phyloP scores from a whole-genome alignment of 2,888 invertebrate genomes.

The Operophtera brumata region DNA sequence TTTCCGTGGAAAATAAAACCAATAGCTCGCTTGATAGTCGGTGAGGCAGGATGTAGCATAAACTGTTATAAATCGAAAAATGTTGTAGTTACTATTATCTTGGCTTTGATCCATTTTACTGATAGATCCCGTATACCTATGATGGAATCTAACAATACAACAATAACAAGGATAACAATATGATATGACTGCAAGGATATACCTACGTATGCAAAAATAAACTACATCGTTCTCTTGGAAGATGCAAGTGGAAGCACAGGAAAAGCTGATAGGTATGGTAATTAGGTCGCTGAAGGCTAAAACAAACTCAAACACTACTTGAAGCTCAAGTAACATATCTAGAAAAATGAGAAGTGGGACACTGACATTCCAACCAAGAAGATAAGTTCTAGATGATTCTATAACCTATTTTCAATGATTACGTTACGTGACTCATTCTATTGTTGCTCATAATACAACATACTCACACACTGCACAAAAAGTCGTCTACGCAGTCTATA shows the following conservation, averaged over 20 bases:
- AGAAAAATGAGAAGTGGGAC: slow-evolving; percentile 10
- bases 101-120: no score
- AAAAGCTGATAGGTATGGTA: not conserved
- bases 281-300: not conserved
- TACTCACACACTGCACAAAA: not conserved
- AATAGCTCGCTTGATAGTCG: not conserved
- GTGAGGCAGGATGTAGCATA: not conserved
- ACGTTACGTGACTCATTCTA: slow-evolving; percentile 12
- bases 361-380: slow-evolving; percentile 9
- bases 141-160: no score
- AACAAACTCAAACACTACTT: not conserved
- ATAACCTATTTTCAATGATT: slow-evolving; percentile 12
- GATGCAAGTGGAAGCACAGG: not conserved
- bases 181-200: no score
- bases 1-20: slow-evolving; percentile 4
- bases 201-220: no score
- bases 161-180: no score
- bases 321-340: slow-evolving; percentile 7
- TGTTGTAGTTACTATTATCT: no score
- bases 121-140: no score
- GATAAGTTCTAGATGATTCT: slow-evolving; percentile 3
- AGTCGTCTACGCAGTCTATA: not conserved
- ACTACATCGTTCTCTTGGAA: no score
- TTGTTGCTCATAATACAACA: not conserved
- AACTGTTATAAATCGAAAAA: not conserved